phyloP scores from a whole-genome alignment of 2,888 invertebrate species.

The Parascotia fuliginaria region DNA sequence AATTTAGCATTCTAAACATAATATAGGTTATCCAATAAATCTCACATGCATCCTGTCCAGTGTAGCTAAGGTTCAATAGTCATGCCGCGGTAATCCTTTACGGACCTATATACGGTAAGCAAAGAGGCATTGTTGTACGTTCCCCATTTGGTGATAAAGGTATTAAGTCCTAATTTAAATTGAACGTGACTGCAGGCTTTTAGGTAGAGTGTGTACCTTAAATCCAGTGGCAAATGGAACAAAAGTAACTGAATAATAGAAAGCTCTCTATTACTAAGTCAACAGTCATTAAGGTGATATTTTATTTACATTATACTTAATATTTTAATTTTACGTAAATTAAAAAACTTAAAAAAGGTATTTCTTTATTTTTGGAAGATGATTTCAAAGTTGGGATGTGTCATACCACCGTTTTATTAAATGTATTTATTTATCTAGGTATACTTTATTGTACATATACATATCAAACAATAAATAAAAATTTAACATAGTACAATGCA shows the following conservation, averaged over 20 bases:
- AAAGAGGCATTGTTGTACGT: slow-evolving; percentile 3
- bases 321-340: too few species aligned
- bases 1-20: too few species aligned
- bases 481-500: too few species aligned
- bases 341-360: too few species aligned
- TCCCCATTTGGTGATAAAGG: slow-evolving; percentile 9
- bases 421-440: too few species aligned
- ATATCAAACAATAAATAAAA: too few species aligned
- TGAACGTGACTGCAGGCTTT: slow-evolving; percentile 3
- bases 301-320: background rate
- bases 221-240: background rate
- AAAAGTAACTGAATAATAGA: background rate
- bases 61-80: background rate
- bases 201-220: background rate
- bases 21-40: background rate
- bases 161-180: slow-evolving; percentile 8
- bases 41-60: background rate
- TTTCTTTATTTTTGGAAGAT: too few species aligned
- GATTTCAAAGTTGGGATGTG: too few species aligned
- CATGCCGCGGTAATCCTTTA: slow-evolving; percentile 8
- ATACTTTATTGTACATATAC: too few species aligned
- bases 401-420: too few species aligned
- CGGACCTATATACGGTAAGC: background rate
- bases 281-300: too few species aligned
- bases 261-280: too few species aligned